These are phyloP conservation scores for Eonycteris spelaea DNA, from an alignment of 2,113 vertebrate species.

Conservation along the genomic window DNA sequence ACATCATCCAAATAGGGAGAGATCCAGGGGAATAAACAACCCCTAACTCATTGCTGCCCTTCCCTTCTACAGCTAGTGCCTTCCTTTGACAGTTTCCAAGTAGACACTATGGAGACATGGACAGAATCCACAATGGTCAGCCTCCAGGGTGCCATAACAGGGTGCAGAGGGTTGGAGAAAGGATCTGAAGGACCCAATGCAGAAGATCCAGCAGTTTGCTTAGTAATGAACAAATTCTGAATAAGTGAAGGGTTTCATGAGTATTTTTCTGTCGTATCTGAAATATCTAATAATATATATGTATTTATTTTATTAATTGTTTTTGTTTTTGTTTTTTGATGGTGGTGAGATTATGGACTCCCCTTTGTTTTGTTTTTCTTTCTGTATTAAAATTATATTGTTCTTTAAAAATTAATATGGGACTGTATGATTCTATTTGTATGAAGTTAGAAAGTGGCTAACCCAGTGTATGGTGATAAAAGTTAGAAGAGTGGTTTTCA, in stretches of 20 bases:
- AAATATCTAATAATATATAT: not conserved
- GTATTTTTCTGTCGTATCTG: not conserved
- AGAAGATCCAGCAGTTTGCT: not conserved
- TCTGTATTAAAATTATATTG: not conserved
- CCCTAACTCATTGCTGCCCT: not conserved
- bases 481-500: not conserved
- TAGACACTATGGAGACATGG: not conserved
- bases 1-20: no score
- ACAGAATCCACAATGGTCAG: not conserved
- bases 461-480: not conserved
- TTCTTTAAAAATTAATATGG: not conserved
- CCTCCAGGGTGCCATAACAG: not conserved
- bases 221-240: not conserved
- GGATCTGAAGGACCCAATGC: not conserved
- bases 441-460: not conserved
- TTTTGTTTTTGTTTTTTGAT: not conserved
- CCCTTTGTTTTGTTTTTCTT: not conserved
- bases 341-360: not conserved
- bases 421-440: not conserved
- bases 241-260: not conserved
- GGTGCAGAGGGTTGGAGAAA: not conserved
- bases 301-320: not conserved
- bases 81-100: not conserved
- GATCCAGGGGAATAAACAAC: fast-evolving
- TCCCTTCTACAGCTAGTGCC: not conserved